Base-by-base conservation (phyloP, 2,888 invertebrate genomes). In the Mantis religiosa region DNA sequence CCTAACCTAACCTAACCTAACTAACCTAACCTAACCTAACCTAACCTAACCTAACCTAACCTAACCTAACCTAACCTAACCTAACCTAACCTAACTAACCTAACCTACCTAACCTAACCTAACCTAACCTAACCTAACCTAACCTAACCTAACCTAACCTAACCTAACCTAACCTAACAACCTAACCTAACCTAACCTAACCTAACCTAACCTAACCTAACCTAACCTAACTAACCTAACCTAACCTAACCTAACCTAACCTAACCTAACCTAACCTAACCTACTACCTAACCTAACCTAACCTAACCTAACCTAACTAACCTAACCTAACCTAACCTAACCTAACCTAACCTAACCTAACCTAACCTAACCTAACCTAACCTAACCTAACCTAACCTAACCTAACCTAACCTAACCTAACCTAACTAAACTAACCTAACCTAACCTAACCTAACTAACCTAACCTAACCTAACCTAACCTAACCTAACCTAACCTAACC, bases 371-470 rank as follows among this genome's bases (percentile, higher is more conserved):
- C 88, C 28, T 88, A 88, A 88, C 88, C 30, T 54, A 87, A 87
- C 87, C 81, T 81, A 81, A 87, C 87, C 81, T 81, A 85, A 54
- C 87, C 81, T 86, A 86, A 86, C 86, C 15, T 86, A 47, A 86
- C 34, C 41, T 54, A 41, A 86, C 41, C 15, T 86, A 86, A 86
- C 86, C 9, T 86, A 86, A 86, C 86, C 20, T 86, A 86, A 86
- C 91, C 91, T 91, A 90, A 91, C 90, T 89, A 90, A 91, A 90
- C 91, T 89, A 90, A 89, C 86, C 41, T 86, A 86, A 86, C 86
- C 41, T 86, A 86, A 86, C 86, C 41, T 86, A 86, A 86, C 86
- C 41, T 86, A 34, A 34, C 86, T 34, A 86, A 34, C 86, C 41
- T 34, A 34, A 86, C 41, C 41, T 86, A 86, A 86, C 86, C 41